A percentile compares a stretch with the other conserved stretches of the same genome.
These are phyloP conservation scores for Lutjanus campechanus DNA, from an alignment of 2,797 vertebrate species.

Conservation along the genomic window DNA sequence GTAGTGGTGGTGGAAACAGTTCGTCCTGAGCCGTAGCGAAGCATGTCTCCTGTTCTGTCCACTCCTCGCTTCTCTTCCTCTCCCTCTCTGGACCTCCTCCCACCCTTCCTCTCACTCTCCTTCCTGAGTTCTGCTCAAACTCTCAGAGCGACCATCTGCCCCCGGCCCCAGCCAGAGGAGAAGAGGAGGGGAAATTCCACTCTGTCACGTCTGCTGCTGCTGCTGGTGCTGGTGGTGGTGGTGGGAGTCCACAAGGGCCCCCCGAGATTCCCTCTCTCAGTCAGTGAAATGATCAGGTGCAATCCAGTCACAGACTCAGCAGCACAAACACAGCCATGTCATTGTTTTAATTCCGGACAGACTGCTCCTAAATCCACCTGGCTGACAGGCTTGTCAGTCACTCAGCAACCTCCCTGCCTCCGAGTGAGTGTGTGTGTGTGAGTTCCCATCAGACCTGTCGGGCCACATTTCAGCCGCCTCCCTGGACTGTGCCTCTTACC, in stretches of 20 bases:
- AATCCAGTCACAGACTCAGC: conserved; percentile 46
- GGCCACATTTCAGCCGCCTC: conserved; percentile 80
- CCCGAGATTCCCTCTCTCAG: conserved; percentile 27
- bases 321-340: conserved; percentile 54
- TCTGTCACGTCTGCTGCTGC: conserved; percentile 43
- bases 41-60: conserved; percentile 84
- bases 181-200: conserved; percentile 75
- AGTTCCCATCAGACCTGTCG: conserved; percentile 82
- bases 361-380: conserved; percentile 51
- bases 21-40: conserved; percentile 77
- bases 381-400: conserved; percentile 66
- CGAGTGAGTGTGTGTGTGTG: conserved; percentile 33
- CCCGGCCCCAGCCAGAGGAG: conserved; percentile 65
- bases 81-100: conserved; percentile 71
- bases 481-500: conserved; percentile 40
- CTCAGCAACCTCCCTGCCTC: conserved; percentile 45
- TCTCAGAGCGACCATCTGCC: conserved; percentile 75
- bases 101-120: conserved; percentile 79
- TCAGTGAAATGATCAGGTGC: conserved; percentile 49
- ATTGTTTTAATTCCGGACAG: conserved; percentile 46
- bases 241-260: conserved; percentile 37
- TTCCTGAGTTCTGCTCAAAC: conserved; percentile 79
- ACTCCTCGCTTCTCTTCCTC: conserved; percentile 70
- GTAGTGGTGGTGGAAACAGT: conserved; percentile 80
- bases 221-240: conserved; percentile 23